phyloP scores from a whole-genome alignment of 2,113 vertebrate genomes.

The Oncorhynchus gorbuscha region DNA sequence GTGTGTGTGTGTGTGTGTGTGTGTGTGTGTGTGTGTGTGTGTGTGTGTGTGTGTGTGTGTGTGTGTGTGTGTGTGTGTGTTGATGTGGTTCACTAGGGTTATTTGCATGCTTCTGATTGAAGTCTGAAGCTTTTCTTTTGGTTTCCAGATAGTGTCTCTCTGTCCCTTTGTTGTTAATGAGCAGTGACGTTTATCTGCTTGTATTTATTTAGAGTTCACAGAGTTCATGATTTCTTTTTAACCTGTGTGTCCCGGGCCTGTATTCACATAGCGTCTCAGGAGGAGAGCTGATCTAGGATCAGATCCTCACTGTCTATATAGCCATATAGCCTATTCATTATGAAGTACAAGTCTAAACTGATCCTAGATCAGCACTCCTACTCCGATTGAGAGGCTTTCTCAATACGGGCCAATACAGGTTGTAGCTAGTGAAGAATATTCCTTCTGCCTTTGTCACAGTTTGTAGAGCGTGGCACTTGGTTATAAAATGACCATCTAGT shows the following conservation, averaged over 20 bases:
- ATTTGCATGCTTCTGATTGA: conserved; percentile 44
- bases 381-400: too few species aligned
- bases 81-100: conserved; percentile 39
- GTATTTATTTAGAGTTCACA: conserved; percentile 50
- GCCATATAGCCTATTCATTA: too few species aligned
- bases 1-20: not conserved
- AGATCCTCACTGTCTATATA: too few species aligned
- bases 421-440: too few species aligned
- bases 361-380: too few species aligned
- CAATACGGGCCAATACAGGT: too few species aligned
- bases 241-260: conserved; percentile 30
- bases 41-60: conserved; percentile 22
- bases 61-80: conserved; percentile 26
- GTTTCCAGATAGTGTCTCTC: conserved; percentile 12
- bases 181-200: conserved; percentile 46
- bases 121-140: conserved; percentile 17
- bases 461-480: too few species aligned
- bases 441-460: too few species aligned
- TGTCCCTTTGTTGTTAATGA: conserved; percentile 42
- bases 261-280: conserved; percentile 4
- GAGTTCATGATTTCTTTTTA: conserved; percentile 21
- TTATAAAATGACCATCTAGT: too few species aligned
- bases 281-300: not conserved
- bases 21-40: conserved; percentile 27
- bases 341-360: too few species aligned